Evolutionary conservation across 2,113 vertebrate species (phyloP).

Genomic region (Cryptoleucopteryx plumbea): DNA sequence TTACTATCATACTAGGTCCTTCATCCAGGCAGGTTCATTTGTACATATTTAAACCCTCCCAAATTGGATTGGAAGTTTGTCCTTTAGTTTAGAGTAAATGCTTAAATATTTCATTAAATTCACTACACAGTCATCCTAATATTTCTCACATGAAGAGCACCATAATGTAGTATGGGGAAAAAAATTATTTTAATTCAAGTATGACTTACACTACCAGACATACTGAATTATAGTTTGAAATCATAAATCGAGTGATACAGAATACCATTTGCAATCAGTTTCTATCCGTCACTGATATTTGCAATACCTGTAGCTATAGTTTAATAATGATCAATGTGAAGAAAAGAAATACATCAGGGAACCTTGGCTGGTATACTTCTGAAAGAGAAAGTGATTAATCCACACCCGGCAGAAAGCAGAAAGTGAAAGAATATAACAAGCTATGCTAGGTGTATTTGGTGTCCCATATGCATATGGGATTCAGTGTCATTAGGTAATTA

Average conservation of each 20-base stretch:
- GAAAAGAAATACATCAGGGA: background rate
- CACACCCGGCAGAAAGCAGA: background rate
- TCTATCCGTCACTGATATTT: background rate
- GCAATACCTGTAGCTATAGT: background rate
- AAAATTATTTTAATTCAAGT: background rate
- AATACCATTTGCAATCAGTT: background rate
- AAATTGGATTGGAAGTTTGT: background rate
- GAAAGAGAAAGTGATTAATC: background rate
- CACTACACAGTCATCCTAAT: background rate
- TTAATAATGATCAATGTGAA: background rate
- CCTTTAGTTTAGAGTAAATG: background rate
- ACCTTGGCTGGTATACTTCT: background rate
- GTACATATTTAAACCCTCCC: background rate
- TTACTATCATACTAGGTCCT: background rate
- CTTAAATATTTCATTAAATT: background rate
- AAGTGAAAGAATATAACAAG: background rate
- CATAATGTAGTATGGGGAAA: background rate
- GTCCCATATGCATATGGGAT: background rate
- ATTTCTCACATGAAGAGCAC: background rate
- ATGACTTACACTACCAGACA: background rate
- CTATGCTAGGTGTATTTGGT: background rate
- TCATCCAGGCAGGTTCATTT: background rate
- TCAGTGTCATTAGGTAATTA: background rate
- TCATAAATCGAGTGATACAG: background rate
- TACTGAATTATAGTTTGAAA: background rate